Base-by-base conservation (phyloP, 2,888 invertebrate species). In the Rhyacophila evoluta region DNA sequence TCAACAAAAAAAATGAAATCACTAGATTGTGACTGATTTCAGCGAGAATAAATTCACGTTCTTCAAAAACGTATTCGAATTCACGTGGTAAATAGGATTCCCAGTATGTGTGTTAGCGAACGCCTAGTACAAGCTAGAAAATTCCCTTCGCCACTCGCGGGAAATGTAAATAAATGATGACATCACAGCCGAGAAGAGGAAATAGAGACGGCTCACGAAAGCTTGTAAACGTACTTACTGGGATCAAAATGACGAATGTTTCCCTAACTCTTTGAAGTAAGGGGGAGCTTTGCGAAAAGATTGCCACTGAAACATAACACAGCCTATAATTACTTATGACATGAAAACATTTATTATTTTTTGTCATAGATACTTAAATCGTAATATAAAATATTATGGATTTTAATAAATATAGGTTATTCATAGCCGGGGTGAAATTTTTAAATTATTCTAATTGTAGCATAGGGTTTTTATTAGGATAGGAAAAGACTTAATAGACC, bases 161-260 rank as follows among this genome's bases (percentile, higher is more conserved):
- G 55, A 55, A 55, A 19, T 55, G 55, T 55, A 55, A 55, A 55
- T 55, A 55, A 55, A 55, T 55, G 55, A 55, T 55, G 55, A 55
- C 55, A 55, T 55, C 19, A 33, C 29, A 19, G 55, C 19, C 55
- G 55, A 55, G 55, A 8, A 19, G 55, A 55, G 55, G 55, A 55
- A 55, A 55, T 55, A 19, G 55, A 12, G 55, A 55, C 19, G 12
- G 55, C 55, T 55, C 55, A 25, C 8, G 55, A 55, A 55, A 10
- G 19, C 55, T 55, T 55, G 55, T 55, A 19, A 55, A 55, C 55
- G 55, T 55, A 55, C 55, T 55, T 55, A 19, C 19, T 8, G 19
- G 55, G 55, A 55, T 55, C 55, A 55, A 55, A 55, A 55, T 55
- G 55, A 55, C 55, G 55, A 55, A 55, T 55, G 55, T 19, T 19